These are phyloP conservation scores for Tapirus terrestris DNA, from an alignment of 2,113 vertebrate genomes.

Conservation along the genomic window DNA sequence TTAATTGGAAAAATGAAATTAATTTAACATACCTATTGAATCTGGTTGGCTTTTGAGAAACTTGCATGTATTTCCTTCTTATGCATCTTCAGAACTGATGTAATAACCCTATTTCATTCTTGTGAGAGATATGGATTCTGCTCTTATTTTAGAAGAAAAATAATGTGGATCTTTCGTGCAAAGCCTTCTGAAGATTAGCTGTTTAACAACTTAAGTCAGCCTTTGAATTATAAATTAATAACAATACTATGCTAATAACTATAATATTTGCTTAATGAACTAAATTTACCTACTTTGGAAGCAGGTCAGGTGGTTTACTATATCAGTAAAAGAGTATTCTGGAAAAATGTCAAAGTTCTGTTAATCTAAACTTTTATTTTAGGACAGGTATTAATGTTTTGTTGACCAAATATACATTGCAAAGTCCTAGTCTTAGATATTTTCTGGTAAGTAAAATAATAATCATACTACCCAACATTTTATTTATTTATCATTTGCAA, in stretches of 20 bases:
- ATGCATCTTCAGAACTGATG: not conserved
- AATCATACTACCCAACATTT: not conserved
- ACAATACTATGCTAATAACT: slow-evolving; percentile 34
- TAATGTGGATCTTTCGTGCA: not conserved
- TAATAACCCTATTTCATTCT: not conserved
- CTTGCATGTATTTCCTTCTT: not conserved
- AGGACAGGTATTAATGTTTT: not conserved
- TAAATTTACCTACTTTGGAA: slow-evolving; percentile 52
- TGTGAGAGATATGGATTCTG: not conserved
- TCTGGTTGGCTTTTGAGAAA: not conserved
- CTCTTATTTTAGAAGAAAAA: slow-evolving; percentile 31
- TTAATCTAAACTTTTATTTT: slow-evolving; percentile 33
- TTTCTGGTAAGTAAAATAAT: not conserved
- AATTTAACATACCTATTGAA: not conserved
- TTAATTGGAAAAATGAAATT: not conserved
- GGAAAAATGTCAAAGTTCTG: not conserved
- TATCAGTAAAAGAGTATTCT: not conserved
- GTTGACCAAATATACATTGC: not conserved
- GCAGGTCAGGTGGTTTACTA: not conserved
- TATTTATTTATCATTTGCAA: not conserved
- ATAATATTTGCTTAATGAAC: slow-evolving; percentile 59
- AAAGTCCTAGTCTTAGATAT: not conserved
- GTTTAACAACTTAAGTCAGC: slow-evolving; percentile 35
- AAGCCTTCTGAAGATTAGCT: not conserved
- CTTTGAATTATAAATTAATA: slow-evolving; percentile 67